phyloP scores from a whole-genome alignment of 1,140 invertebrate species.

The Belonocnema kinseyi region DNA sequence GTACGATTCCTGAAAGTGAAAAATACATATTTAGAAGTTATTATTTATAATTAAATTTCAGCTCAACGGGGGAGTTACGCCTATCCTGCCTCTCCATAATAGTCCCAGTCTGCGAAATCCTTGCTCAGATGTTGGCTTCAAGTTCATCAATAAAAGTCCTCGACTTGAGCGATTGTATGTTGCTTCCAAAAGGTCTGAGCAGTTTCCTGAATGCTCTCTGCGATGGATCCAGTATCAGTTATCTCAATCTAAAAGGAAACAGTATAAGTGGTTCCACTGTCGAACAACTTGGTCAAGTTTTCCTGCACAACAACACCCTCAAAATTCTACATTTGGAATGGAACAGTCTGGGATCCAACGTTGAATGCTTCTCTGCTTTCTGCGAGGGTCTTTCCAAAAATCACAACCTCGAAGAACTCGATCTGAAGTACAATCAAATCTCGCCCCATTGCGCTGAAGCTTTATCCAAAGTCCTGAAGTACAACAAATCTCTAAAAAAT shows the following conservation, averaged over 20 bases:
- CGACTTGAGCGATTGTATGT: constrained; percentile 68
- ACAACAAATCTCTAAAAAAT: constrained; percentile 64
- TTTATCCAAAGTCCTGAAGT: constrained; percentile 57
- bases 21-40: too few species aligned
- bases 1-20: too few species aligned
- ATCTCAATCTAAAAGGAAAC: constrained; percentile 71
- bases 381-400: constrained; percentile 69
- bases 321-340: constrained; percentile 68
- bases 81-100: constrained; percentile 62
- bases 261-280: constrained; percentile 66
- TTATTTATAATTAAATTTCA: constrained; percentile 41
- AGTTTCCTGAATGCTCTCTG: constrained; percentile 63
- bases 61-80: constrained; percentile 58
- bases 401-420: constrained; percentile 66
- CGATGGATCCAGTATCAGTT: constrained; percentile 63
- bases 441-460: constrained; percentile 61
- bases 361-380: constrained; percentile 66
- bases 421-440: constrained; percentile 73
- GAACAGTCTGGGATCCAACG: constrained; percentile 67
- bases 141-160: constrained; percentile 61
- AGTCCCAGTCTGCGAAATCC: constrained; percentile 64
- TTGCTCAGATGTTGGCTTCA: constrained; percentile 63
- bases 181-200: constrained; percentile 60
- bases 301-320: constrained; percentile 65
- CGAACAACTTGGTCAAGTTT: constrained; percentile 63